Evolutionary conservation across 2,888 invertebrate genomes (phyloP).

Genomic region (Polyommatus icarus): DNA sequence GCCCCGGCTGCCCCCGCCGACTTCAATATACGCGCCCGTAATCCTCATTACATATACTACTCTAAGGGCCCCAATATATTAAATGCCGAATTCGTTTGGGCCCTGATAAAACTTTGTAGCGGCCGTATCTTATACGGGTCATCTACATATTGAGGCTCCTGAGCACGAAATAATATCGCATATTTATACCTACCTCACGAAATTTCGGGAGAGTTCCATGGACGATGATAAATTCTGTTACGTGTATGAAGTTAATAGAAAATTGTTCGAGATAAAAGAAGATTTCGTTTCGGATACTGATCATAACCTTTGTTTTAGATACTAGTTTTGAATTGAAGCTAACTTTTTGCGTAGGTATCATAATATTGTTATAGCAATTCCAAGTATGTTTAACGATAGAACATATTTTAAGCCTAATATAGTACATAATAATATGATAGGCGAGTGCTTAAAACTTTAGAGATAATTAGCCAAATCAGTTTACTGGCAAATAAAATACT

Average conservation of each 20-base stretch:
- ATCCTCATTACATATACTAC: conserved; percentile 37
- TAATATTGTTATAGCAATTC: background rate
- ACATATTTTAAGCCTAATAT: too few relatives aligned
- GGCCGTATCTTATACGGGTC: conserved; percentile 30
- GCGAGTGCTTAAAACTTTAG: too few relatives aligned
- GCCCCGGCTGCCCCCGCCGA: conserved; percentile 21
- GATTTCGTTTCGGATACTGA: background rate
- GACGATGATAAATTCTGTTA: conserved; percentile 17
- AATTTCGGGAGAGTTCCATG: conserved; percentile 8
- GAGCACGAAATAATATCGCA: conserved; percentile 25
- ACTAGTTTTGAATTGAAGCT: background rate
- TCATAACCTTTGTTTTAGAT: background rate
- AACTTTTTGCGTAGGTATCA: too few relatives aligned
- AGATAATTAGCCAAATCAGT: background rate
- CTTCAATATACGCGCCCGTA: conserved; percentile 39
- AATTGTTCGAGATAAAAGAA: background rate
- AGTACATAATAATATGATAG: too few relatives aligned
- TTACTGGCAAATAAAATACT: background rate
- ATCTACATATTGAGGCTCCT: conserved; percentile 32
- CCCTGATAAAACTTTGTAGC: conserved; percentile 32
- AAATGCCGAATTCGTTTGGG: conserved; percentile 34
- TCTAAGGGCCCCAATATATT: conserved; percentile 32
- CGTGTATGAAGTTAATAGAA: conserved; percentile 4
- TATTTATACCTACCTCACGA: conserved; percentile 23
- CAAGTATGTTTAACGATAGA: background rate